Evolutionary conservation across 2,888 invertebrate species (phyloP).

Genomic region (Pantelozetes paolii): DNA sequence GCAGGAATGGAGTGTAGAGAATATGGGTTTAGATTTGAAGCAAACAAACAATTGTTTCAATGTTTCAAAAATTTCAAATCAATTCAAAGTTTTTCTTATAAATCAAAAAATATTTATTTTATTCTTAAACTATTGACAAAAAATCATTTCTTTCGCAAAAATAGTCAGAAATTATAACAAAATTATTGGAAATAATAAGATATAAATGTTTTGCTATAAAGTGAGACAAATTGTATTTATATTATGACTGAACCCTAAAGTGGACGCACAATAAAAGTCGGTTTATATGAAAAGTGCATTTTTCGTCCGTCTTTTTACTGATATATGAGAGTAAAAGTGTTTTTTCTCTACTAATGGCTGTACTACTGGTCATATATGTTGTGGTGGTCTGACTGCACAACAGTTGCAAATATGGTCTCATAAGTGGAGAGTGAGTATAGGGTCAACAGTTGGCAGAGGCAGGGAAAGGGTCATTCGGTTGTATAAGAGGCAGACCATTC

Average conservation of each 20-base stretch:
- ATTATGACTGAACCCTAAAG: conserved; percentile 6
- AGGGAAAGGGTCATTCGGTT: conserved; percentile 29
- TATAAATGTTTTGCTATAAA: background rate
- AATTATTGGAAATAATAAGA: no score
- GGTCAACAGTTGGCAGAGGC: conserved; percentile 32
- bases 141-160: no score
- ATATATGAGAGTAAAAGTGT: background rate
- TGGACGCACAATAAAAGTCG: conserved; percentile 33
- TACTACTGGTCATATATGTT: background rate
- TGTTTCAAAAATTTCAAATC: no score
- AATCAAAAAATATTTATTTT: no score
- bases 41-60: no score
- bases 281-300: conserved; percentile 22
- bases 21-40: background rate
- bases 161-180: no score
- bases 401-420: conserved; percentile 37
- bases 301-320: background rate
- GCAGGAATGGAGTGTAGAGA: background rate
- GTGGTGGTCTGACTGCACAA: conserved; percentile 12
- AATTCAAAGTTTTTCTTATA: no score
- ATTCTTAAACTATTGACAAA: no score
- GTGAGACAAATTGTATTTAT: conserved; percentile 20
- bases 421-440: conserved; percentile 21
- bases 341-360: conserved; percentile 18
- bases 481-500: conserved; percentile 3